A percentile compares a stretch with the other conserved stretches of the same genome.
phyloP scores from a whole-genome alignment of 2,888 invertebrate species.

The Phalera bucephala region DNA sequence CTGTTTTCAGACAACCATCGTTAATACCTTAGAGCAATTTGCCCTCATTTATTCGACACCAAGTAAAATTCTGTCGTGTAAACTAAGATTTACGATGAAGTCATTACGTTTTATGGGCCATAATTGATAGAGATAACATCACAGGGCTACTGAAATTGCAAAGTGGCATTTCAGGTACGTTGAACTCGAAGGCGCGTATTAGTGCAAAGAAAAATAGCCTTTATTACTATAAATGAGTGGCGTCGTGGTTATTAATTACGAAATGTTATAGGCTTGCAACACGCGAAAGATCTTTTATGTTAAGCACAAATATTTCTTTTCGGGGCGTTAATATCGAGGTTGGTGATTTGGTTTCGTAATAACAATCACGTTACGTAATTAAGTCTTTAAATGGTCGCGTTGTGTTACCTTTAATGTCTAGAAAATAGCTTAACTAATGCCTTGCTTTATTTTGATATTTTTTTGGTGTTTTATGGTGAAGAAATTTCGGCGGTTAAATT shows the following conservation, averaged over 20 bases:
- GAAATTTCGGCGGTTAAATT: too few relatives aligned
- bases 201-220: conserved; percentile 70
- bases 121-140: conserved; percentile 81
- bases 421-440: background rate
- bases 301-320: conserved; percentile 52
- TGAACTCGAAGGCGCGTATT: conserved; percentile 70
- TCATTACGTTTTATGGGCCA: conserved; percentile 81
- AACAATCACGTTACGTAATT: conserved; percentile 28
- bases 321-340: conserved; percentile 34
- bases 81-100: conserved; percentile 80
- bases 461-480: too few relatives aligned
- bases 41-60: conserved; percentile 76
- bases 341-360: conserved; percentile 33
- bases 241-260: conserved; percentile 74
- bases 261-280: conserved; percentile 62
- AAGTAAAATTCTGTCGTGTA: conserved; percentile 77
- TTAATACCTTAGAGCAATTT: conserved; percentile 64
- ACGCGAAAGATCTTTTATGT: conserved; percentile 61
- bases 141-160: conserved; percentile 73
- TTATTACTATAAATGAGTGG: conserved; percentile 71
- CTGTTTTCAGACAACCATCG: conserved; percentile 48
- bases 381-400: conserved; percentile 29
- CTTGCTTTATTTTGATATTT: background rate
- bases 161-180: conserved; percentile 69
- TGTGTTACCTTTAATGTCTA: conserved; percentile 6